A percentile compares a stretch with the other conserved stretches of the same genome.
phyloP scores from a whole-genome alignment of 2,797 vertebrate genomes.

The Enteromius trimaculatus region DNA sequence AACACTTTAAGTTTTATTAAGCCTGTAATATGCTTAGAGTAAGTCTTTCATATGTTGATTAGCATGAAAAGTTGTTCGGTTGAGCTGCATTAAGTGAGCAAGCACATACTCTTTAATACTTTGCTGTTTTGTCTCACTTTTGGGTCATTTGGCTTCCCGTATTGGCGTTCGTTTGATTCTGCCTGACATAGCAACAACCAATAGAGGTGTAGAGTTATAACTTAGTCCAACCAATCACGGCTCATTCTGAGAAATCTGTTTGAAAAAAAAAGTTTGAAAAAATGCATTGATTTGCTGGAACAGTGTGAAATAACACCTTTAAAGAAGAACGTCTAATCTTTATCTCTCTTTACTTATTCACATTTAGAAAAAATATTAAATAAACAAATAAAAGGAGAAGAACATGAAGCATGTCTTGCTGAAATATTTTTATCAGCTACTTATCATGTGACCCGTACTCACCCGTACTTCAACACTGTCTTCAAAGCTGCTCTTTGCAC shows the following conservation, averaged over 20 bases:
- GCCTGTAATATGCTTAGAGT: not conserved
- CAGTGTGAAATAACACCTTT: not conserved
- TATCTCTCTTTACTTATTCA: not conserved
- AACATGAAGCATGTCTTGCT: not conserved
- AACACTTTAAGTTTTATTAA: no score
- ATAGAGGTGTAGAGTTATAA: not conserved
- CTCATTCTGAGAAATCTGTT: not conserved
- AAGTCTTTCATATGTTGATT: not conserved
- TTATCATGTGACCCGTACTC: not conserved
- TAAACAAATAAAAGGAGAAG: not conserved
- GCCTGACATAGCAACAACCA: not conserved
- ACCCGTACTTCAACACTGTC: not conserved
- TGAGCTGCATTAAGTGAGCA: no score
- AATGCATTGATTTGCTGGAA: not conserved
- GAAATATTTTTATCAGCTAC: not conserved
- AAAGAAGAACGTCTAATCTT: not conserved
- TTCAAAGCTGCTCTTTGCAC: slow-evolving; percentile 1
- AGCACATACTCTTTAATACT: no score
- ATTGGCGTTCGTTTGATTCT: not conserved
- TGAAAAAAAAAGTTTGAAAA: not conserved
- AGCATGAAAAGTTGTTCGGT: not conserved
- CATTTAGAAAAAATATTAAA: not conserved
- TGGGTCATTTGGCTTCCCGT: not conserved
- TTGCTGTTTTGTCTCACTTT: not conserved
- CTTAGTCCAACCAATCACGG: not conserved